phyloP scores from a whole-genome alignment of 2,113 vertebrate genomes.

The Leptobrachium leishanense region DNA sequence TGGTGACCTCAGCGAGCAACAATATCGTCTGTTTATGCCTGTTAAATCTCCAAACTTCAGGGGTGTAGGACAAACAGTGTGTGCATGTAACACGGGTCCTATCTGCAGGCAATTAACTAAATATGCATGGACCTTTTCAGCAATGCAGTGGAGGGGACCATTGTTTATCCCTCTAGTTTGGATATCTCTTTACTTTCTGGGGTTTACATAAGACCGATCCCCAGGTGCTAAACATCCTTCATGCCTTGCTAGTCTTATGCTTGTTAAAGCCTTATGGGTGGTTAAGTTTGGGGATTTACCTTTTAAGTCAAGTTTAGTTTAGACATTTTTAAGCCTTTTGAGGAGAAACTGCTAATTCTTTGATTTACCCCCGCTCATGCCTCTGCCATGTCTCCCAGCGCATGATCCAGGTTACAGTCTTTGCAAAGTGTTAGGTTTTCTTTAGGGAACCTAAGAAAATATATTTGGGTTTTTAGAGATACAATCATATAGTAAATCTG shows the following conservation, averaged over 20 bases:
- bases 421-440: background rate
- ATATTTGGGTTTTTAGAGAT: too few relatives aligned
- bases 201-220: too few relatives aligned
- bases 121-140: constrained; percentile 5
- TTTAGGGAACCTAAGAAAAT: too few relatives aligned
- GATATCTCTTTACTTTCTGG: too few relatives aligned
- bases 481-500: too few relatives aligned
- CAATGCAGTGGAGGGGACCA: background rate
- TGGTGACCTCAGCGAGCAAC: too few relatives aligned
- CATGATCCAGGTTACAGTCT: background rate
- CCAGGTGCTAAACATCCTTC: too few relatives aligned
- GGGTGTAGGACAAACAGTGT: constrained; percentile 20
- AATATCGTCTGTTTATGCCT: too few relatives aligned
- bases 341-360: background rate
- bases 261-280: too few relatives aligned
- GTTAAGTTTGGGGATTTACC: too few relatives aligned
- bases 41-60: background rate
- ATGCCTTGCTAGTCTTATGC: too few relatives aligned
- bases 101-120: background rate
- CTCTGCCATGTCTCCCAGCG: background rate
- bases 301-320: background rate
- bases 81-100: constrained; percentile 8
- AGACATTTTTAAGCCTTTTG: background rate
- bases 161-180: background rate
- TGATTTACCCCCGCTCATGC: background rate